Evolutionary conservation across 2,113 vertebrate genomes (phyloP), one percentile per base, ranked within the genome.

Genomic region (Herpailurus yagouaroundi): DNA sequence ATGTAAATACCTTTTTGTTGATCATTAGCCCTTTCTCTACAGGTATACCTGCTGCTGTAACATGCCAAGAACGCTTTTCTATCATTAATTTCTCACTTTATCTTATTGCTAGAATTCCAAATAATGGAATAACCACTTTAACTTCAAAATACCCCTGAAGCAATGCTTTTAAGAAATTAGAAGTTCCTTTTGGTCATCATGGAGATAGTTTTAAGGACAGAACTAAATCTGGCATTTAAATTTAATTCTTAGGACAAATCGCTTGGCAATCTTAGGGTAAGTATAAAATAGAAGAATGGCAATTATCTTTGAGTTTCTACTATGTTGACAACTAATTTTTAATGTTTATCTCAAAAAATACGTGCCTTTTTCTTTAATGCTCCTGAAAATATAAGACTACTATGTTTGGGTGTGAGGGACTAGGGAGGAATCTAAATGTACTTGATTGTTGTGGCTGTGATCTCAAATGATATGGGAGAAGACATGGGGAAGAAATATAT

Each of bases 61-160:
- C 98, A 98, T 98, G 97, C 97, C 97, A 98, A 98, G 97, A 98
- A 98, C 98, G 97, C 96, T 97, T 97, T 97, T 98, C 98, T 98
- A 97, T 98, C 95, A 96, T 98, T 98, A 98, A 98, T 98, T 74
- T 97, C 90, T 97, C 95, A 97, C 97, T 98, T 98, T 97, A 95
- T 98, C 96, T 98, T 98, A 98, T 97, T 98, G 98, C 97, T 97
- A 95, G 94, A 98, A 98, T 98, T 98, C 97, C 97, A 98, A 98
- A 98, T 98, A 97, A 98, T 96, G 97, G 97, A 98, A 96, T 97
- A 98, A 98, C 84, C 92, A 94, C 27, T 77, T 98, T 98, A 98
- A 97, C 97, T 97, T 97, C 98, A 95, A 96, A 98, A 97, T 87
- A 96, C 90, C 96, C 88, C 69, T 80, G 79, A n/a, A 97, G 66